Evolutionary conservation across 2,888 invertebrate genomes (phyloP), one percentile per base, ranked within the genome.

Genomic region (Rhogogaster chlorosoma): DNA sequence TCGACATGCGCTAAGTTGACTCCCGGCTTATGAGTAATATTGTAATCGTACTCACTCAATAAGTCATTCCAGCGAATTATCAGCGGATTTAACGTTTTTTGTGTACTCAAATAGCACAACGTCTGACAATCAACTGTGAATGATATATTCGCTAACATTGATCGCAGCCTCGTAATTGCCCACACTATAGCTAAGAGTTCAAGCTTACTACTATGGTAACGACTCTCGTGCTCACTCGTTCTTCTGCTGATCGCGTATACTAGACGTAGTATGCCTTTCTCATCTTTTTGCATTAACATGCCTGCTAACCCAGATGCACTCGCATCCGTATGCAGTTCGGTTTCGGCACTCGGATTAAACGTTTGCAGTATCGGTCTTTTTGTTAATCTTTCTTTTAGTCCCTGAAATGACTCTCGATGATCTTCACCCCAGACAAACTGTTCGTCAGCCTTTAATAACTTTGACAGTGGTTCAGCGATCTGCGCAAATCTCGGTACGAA

Each of bases 171-270:
- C 9, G 61, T 22, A 22, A 87, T n/a, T 0, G 85, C 78, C 86
- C 87, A 87, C 0, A 80, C 86, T 1, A 87, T 85, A 0, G 86
- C 15, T 32, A 91, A 57, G 6, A 87, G 70, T 80, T 93, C 92
- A 4, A 89, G 57, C 22, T 92, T 90, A 32, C 86, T 88, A 0
- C 88, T 88, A 77, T 89, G 87, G 71, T 90, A 89, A 0, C 42
- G 77, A n/a, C 49, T 18, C 45, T 89, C 88, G 38, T 53, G 77
- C 22, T 88, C 86, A 15, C 90, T 86, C 77, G 89, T 91, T 84
- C 89, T 87, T 9, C 90, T 86, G 67, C 91, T 91, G 85, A 89
- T 89, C 5, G 87, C 85, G 9, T 86, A 86, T 18, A 75, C 45
- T 12, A 75, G 6, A 2, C 29, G 26, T 12, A 75, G 26, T 49